A percentile compares a stretch with the other conserved stretches of the same genome.
Conservation (phyloP, 35 echinoderm and acorn worm genomes). For the Hemicentrotus pulcherrimus region DNA sequence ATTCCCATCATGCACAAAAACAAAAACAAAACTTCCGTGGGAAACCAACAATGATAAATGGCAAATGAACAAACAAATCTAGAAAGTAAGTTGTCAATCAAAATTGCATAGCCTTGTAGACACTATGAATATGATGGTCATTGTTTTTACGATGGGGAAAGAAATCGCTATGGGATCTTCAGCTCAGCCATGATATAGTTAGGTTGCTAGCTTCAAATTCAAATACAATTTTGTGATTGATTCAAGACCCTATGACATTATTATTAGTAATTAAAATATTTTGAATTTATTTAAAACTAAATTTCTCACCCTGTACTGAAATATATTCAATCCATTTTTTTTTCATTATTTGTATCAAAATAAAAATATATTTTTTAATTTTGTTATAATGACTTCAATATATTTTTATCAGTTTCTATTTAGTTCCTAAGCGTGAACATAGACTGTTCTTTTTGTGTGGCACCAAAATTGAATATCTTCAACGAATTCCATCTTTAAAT, state of each 20-base stretch:
- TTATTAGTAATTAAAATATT: not conserved
- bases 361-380: not conserved
- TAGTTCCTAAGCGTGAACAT: not conserved
- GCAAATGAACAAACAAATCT: too few species aligned
- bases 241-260: not conserved
- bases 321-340: not conserved
- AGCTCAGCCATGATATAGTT: not conserved
- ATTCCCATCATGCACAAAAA: too few species aligned
- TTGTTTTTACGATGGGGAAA: too few species aligned
- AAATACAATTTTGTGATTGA: not conserved
- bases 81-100: too few species aligned
- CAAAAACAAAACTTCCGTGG: too few species aligned
- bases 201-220: not conserved
- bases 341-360: not conserved
- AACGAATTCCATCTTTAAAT: too few species aligned
- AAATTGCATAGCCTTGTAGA: too few species aligned
- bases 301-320: not conserved
- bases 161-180: too few species aligned
- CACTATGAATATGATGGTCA: too few species aligned
- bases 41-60: too few species aligned
- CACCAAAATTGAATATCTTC: not conserved
- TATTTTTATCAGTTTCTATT: not conserved
- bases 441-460: not conserved
- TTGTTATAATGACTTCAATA: too few species aligned
- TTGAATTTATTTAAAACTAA: not conserved